Percentiles rank a stretch among this genome's conserved stretches.
Evolutionary conservation across 1,140 invertebrate species (phyloP).

Genomic region (Eumeta japonica): DNA sequence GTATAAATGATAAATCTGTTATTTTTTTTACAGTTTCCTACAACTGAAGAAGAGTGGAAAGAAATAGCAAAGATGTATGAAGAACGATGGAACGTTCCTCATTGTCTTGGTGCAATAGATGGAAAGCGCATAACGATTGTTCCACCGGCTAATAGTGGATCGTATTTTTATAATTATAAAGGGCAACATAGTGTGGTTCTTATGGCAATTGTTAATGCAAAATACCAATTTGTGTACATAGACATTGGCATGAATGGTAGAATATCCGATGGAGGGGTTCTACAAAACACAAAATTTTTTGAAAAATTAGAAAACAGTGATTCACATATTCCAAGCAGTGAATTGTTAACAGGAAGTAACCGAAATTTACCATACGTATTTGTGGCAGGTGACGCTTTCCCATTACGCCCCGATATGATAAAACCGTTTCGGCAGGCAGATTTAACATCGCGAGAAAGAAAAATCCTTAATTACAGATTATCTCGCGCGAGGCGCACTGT

Average conservation of each 20-base stretch:
- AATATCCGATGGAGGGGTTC: constrained; percentile 1
- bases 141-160: constrained; percentile 24
- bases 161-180: constrained; percentile 47
- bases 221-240: constrained; percentile 23
- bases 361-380: constrained; percentile 25
- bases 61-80: constrained; percentile 22
- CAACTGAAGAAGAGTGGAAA: constrained; percentile 18
- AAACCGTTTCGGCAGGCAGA: constrained; percentile 23
- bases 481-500: no score
- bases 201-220: constrained; percentile 29
- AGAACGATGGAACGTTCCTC: constrained; percentile 27
- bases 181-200: constrained; percentile 32
- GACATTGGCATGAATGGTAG: constrained; percentile 11
- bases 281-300: constrained; percentile 2
- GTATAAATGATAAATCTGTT: background rate
- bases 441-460: constrained; percentile 6
- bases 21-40: constrained; percentile 16
- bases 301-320: background rate
- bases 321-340: background rate
- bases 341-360: constrained; percentile 3
- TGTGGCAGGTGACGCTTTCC: constrained; percentile 43
- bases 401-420: constrained; percentile 26
- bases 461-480: constrained; percentile 10
- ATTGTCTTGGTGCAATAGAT: constrained; percentile 34
- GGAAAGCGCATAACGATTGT: constrained; percentile 34